Percentiles rank a stretch among this genome's conserved stretches.
Evolutionary conservation across 2,888 invertebrate genomes (phyloP).

Genomic region (Coleophora deauratella): DNA sequence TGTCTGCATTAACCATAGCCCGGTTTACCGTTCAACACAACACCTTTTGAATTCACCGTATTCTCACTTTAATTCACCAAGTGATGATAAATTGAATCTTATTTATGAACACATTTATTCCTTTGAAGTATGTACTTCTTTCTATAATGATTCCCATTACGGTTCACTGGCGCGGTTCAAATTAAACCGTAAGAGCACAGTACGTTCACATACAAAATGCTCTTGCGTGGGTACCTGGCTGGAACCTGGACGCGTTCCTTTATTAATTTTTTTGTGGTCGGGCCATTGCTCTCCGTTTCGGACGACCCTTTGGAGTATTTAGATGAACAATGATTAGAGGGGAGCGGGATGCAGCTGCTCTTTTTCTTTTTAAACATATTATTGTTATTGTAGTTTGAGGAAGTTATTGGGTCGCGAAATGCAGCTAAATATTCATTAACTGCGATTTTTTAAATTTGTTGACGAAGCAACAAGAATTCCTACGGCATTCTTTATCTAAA

Average conservation of each 20-base stretch:
- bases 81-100: too few relatives aligned
- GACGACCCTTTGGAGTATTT: conserved; percentile 48
- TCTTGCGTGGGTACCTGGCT: conserved; percentile 46
- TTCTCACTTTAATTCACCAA: too few relatives aligned
- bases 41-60: too few relatives aligned
- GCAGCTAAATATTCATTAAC: too few relatives aligned
- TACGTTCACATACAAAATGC: conserved; percentile 22
- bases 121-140: too few relatives aligned
- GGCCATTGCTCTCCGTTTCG: conserved; percentile 60
- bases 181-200: conserved; percentile 3
- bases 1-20: conserved; percentile 6
- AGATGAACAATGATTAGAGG: conserved; percentile 62
- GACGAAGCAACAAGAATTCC: too few relatives aligned
- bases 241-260: conserved; percentile 52
- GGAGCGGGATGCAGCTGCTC: conserved; percentile 67
- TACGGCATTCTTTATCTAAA: too few relatives aligned
- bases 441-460: too few relatives aligned
- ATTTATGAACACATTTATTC: too few relatives aligned
- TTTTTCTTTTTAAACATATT: conserved; percentile 49
- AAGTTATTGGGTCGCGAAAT: conserved; percentile 48
- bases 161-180: not conserved
- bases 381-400: conserved; percentile 33
- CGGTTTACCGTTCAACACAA: too few relatives aligned
- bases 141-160: not conserved
- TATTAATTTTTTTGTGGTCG: conserved; percentile 45